A percentile compares a stretch with the other conserved stretches of the same genome.
These are phyloP conservation scores for Drosophila neoperkinsi DNA, from an alignment of 2,888 invertebrate species.

Conservation along the genomic window DNA sequence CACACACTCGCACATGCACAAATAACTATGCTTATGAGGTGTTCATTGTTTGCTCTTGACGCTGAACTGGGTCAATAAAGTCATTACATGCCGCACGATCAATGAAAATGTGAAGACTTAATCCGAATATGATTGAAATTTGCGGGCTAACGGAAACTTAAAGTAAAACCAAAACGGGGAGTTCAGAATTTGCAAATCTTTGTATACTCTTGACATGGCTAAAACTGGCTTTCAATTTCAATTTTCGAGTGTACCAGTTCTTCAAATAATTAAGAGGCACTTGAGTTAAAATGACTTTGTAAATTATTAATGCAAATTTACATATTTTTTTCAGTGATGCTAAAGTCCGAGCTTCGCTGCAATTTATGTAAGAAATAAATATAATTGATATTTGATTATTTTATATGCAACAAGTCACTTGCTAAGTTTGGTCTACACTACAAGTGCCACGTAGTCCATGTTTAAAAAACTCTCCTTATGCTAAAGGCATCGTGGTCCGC, in stretches of 20 bases:
- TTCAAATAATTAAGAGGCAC: not conserved
- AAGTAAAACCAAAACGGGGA: not conserved
- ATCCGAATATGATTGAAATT: slow-evolving; percentile 13
- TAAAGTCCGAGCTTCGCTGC: not conserved
- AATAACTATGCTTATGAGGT: slow-evolving; percentile 63
- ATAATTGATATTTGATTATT: not conserved
- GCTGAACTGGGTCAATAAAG: slow-evolving; percentile 69
- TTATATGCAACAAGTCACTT: not conserved
- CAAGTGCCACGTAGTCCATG: slow-evolving; percentile 66
- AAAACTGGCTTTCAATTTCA: not conserved
- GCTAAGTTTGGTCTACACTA: slow-evolving; percentile 10
- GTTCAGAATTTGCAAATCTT: not conserved
- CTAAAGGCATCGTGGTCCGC: not conserved
- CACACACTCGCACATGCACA: not conserved
- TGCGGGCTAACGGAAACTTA: not conserved
- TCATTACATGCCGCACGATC: slow-evolving; percentile 16
- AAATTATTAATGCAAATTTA: not conserved
- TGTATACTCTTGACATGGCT: not conserved
- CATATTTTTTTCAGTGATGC: not conserved
- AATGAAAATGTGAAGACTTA: slow-evolving; percentile 10
- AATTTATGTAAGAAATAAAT: not conserved
- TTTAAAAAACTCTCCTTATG: not conserved
- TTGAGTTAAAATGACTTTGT: not conserved
- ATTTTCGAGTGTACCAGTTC: not conserved
- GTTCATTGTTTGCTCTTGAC: slow-evolving; percentile 70